Evolutionary conservation across 37 sponge, comb jelly and placozoan species (phyloP).

Genomic region (Crambe crambe): DNA sequence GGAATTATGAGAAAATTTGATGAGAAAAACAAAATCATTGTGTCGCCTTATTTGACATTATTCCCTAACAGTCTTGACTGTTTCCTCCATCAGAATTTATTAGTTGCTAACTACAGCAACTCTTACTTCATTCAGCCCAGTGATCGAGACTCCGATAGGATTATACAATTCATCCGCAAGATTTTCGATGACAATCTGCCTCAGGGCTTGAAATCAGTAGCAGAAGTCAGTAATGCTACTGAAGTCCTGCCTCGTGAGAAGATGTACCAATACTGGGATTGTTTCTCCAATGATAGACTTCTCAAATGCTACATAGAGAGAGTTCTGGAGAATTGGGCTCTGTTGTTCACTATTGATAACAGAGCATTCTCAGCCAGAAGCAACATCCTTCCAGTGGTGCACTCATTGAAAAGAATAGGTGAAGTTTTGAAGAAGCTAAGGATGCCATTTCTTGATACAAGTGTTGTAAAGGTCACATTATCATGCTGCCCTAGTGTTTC

Average conservation of each 20-base stretch:
- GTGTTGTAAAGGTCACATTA: not conserved
- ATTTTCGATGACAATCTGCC: not conserved
- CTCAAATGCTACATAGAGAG: not conserved
- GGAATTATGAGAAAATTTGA: not conserved
- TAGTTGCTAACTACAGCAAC: not conserved
- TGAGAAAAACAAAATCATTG: not conserved
- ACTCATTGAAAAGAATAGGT: too few species aligned
- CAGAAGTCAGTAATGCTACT: not conserved
- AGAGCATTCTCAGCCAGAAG: constrained; percentile 10
- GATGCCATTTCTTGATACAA: constrained; percentile 30
- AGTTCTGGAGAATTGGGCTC: constrained; percentile 19
- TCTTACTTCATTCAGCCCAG: not conserved
- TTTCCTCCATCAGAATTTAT: not conserved
- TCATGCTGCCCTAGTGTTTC: constrained; percentile 20
- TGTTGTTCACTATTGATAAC: constrained; percentile 23
- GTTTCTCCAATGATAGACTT: not conserved
- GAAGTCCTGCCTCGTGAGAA: not conserved
- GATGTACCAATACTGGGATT: not conserved
- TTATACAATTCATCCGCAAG: not conserved
- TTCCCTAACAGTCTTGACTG: not conserved
- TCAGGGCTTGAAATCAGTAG: not conserved
- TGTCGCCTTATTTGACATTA: not conserved
- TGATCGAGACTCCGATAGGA: not conserved
- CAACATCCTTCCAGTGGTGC: constrained; percentile 4
- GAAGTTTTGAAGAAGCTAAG: not conserved